Evolutionary conservation across 1,140 invertebrate species (phyloP), one percentile per base, ranked within the genome.

Genomic region (Camponotus pennsylvanicus): DNA sequence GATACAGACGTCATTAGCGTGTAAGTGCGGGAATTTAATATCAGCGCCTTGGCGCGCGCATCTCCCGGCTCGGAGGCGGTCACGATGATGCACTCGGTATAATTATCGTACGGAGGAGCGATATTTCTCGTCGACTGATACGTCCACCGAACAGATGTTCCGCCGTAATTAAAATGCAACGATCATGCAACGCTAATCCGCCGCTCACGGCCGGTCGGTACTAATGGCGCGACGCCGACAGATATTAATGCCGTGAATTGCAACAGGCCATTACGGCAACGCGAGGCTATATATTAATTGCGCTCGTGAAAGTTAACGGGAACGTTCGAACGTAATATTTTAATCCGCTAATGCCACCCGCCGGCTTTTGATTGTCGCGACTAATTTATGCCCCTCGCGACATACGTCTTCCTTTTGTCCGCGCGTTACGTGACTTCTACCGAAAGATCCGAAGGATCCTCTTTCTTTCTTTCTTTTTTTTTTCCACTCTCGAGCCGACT

Each of bases 81-180:
- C 57, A 37, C 64, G 85, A 89, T 87, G 88, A 86, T 89, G 78
- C 57, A 86, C 76, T 83, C 42, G 78, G 88, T 90, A 86, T 89
- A 90, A 90, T 90, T 90, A 90, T 75, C 88, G 88, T 75, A 78
- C 78, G 79, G 85, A 89, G 85, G 79, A 84, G 76, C 85, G 67
- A 90, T 90, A 89, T 84, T 89, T 90, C 88, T 89, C 89, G 45
- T 70, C 85, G 89, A 59, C 63, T 77, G 88, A 89, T 87, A 87
- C 88, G 89, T 89, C 75, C 88, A 79, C 87, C 79, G 88, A 89
- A 90, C 89, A 90, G 88, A 90, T 90, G 89, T 90, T 90, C 85
- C 79, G 37, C 21, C 63, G 86, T 90, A 90, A 90, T 90, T 90
- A 90, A 90, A 90, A 90, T 86, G 86, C 89, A 90, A 90, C 89